A percentile compares a stretch with the other conserved stretches of the same genome.
These are phyloP conservation scores for Diuraphis noxia DNA, from an alignment of 1,140 invertebrate genomes.

Conservation along the genomic window DNA sequence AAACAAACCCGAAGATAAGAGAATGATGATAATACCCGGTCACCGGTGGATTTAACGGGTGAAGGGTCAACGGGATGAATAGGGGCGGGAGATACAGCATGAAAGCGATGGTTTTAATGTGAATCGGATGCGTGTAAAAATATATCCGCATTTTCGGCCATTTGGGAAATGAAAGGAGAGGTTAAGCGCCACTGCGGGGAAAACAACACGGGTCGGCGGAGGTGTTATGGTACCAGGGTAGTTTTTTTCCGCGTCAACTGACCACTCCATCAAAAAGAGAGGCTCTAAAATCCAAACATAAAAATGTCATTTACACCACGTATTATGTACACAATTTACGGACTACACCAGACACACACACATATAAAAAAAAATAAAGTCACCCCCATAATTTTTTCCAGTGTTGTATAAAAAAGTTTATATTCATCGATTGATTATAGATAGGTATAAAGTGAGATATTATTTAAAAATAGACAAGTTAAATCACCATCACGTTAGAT, in stretches of 20 bases:
- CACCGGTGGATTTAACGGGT: slow-evolving; percentile 25
- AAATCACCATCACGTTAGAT: neutral
- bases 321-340: slow-evolving; percentile 33
- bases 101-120: slow-evolving; percentile 35
- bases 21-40: slow-evolving; percentile 26
- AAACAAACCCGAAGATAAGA: slow-evolving; percentile 36
- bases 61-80: neutral
- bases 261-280: slow-evolving; percentile 40
- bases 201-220: neutral
- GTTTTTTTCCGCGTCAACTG: slow-evolving; percentile 44
- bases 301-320: slow-evolving; percentile 52
- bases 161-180: slow-evolving; percentile 31
- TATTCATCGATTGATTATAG: neutral
- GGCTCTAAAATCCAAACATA: slow-evolving; percentile 42
- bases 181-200: neutral
- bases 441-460: neutral
- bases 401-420: neutral
- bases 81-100: neutral
- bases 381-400: neutral
- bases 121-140: slow-evolving; percentile 36
- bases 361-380: neutral
- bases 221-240: slow-evolving; percentile 8
- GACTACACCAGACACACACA: neutral
- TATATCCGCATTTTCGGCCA: neutral
- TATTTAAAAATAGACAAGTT: neutral